These are phyloP conservation scores for Sylvicola cinctus DNA, from an alignment of 2,888 invertebrate genomes.

Conservation along the genomic window DNA sequence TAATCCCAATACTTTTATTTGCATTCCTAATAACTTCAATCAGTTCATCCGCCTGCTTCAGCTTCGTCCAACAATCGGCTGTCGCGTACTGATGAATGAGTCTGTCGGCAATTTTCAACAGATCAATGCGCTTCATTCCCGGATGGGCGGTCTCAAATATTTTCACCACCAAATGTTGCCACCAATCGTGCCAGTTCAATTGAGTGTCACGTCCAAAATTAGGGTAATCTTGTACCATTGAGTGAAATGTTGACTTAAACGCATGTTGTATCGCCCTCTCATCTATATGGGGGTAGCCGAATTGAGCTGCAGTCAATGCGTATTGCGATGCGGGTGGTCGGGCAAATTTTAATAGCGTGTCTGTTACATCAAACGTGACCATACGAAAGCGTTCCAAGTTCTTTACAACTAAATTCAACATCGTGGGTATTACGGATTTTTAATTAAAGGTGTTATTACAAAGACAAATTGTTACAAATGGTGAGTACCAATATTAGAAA, in stretches of 20 bases:
- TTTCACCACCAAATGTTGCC: conserved; percentile 31
- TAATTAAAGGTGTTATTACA: too few relatives aligned
- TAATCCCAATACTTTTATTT: conserved; percentile 39
- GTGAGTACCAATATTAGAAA: too few relatives aligned
- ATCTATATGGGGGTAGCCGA: conserved; percentile 29
- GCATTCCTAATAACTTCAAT: conserved; percentile 25
- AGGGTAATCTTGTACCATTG: conserved; percentile 42
- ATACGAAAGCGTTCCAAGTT: conserved; percentile 25
- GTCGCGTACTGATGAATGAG: conserved; percentile 49
- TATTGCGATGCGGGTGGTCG: conserved; percentile 48
- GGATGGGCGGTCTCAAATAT: conserved; percentile 14
- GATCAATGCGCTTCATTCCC: conserved; percentile 11
- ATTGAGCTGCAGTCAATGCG: conserved; percentile 37
- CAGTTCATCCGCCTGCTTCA: conserved; percentile 38
- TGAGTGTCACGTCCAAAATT: conserved; percentile 52
- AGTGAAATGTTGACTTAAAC: conserved; percentile 40
- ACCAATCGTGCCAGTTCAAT: conserved; percentile 61
- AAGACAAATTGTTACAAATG: too few relatives aligned
- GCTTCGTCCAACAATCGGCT: conserved; percentile 46
- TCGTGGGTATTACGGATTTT: conserved; percentile 3
- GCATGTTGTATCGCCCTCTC: conserved; percentile 21
- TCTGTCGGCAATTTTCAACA: conserved; percentile 28
- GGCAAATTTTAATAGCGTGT: conserved; percentile 58
- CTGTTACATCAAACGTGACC: conserved; percentile 78
- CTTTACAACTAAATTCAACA: conserved; percentile 1